Evolutionary conservation across 2,113 vertebrate species (phyloP), one percentile per base, ranked within the genome.

Genomic region (Verasper variegatus): DNA sequence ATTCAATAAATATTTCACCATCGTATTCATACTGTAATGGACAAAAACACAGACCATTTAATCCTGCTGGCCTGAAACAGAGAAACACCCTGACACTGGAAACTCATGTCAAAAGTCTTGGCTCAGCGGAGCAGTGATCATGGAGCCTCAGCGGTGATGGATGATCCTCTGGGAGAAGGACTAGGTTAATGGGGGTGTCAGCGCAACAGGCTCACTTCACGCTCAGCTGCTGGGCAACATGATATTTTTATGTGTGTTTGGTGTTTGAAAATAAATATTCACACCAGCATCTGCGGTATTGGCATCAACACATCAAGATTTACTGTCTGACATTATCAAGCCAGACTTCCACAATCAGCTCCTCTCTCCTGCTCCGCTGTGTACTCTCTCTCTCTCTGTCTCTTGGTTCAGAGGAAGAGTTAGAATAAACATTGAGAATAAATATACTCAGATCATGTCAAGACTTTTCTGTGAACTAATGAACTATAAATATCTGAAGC

Each of bases 81-180:
- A 88, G 66, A 89, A 89, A 86, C 89, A 79, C 78, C 80, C 76
- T 84, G 56, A 59, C 72, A 81, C 51, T 77, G 67, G 68, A 89
- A 82, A 82, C 47, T 73, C 64, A 26, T 31, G 31, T 31, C 31
- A 31, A 1, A 31, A 31, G 5, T 27, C 49, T 74, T 80, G 85
- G 82, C 87, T 81, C 40, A 31, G 68, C 8, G 8, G 35, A 37
- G 9, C 35, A 37, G 35, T 3, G 15, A 12, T 79, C 69, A 74
- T 63, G 61, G 55, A 68, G 70, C 70, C 63, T 75, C 77, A 54
- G 26, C 21, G 24, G 54, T 86, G 83, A 90, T 82, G 73, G 63
- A 88, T 76, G 71, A 61, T 68, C 82, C 72, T 73, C 40, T 1
- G n/a, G 74, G 68, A 70, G 57, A 89, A 62, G 77, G 78, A 81